Evolutionary conservation across 2,797 vertebrate species (phyloP).

Genomic region (Coilia nasus): DNA sequence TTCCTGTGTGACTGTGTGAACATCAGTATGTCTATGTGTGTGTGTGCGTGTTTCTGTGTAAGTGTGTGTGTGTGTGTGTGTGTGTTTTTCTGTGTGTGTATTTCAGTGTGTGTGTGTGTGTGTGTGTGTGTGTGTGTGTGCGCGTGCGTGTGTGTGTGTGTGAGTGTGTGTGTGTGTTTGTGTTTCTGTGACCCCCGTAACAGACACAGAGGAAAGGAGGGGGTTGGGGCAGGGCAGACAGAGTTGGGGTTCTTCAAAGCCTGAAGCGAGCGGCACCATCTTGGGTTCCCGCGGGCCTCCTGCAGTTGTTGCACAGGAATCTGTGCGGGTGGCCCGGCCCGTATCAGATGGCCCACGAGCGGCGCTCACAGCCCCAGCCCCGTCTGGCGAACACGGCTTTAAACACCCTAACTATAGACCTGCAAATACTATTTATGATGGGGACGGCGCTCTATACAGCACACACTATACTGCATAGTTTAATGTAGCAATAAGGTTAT

Average conservation of each 20-base stretch:
- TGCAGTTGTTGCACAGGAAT: conserved; percentile 55
- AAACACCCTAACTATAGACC: conserved; percentile 11
- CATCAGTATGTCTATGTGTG: too few relatives aligned
- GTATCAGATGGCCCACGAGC: conserved; percentile 53
- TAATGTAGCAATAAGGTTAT: neutral
- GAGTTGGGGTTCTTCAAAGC: neutral
- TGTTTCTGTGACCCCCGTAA: neutral
- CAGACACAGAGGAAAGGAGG: neutral
- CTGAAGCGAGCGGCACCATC: neutral
- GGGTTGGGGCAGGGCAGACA: neutral
- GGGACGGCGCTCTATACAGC: neutral
- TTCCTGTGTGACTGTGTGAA: too few relatives aligned
- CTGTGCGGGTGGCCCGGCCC: conserved; percentile 51
- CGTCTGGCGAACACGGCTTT: neutral
- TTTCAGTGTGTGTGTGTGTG: too few relatives aligned
- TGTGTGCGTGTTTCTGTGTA: too few relatives aligned
- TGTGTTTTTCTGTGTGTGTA: too few relatives aligned
- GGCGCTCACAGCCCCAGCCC: neutral
- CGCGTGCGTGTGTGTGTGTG: neutral
- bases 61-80: too few relatives aligned
- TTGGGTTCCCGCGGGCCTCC: neutral
- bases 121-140: conserved; percentile 6
- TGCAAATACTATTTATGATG: neutral
- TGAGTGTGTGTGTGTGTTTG: neutral
- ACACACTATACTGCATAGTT: neutral